Evolutionary conservation across 1,140 invertebrate genomes (phyloP).

Genomic region (Ylistrum balloti): DNA sequence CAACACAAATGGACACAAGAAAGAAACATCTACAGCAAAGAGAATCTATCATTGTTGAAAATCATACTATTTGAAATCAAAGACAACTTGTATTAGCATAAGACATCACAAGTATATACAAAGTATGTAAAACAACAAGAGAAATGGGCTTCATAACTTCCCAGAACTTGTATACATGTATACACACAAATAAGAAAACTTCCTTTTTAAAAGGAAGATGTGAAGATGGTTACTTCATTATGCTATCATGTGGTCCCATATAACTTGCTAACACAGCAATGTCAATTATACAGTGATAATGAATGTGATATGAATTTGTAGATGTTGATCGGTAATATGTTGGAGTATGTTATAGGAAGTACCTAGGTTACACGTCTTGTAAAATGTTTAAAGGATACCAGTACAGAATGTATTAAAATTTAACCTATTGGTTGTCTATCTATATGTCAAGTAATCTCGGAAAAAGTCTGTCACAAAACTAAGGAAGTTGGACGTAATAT

Average conservation of each 20-base stretch:
- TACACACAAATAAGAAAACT: neutral
- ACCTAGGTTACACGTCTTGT: neutral
- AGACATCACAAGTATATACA: no score
- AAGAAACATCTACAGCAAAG: no score
- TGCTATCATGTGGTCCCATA: neutral
- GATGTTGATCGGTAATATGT: no score
- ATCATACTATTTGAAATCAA: no score
- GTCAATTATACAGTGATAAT: neutral
- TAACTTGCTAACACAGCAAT: constrained; percentile 21
- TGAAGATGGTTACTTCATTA: neutral
- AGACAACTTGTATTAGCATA: no score
- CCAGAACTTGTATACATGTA: neutral
- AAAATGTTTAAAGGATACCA: neutral
- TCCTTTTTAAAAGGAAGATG: constrained; percentile 21
- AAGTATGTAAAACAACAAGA: neutral
- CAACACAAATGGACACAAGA: no score
- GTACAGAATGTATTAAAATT: neutral
- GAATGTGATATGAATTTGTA: no score
- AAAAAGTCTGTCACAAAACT: neutral
- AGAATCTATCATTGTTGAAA: no score
- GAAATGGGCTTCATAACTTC: neutral
- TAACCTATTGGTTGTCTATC: neutral
- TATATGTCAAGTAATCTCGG: no score
- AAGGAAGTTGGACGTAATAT: neutral
- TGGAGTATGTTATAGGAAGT: neutral